A percentile compares a stretch with the other conserved stretches of the same genome.
Evolutionary conservation across 2,888 invertebrate genomes (phyloP).

Genomic region (Aphidius colemani): DNA sequence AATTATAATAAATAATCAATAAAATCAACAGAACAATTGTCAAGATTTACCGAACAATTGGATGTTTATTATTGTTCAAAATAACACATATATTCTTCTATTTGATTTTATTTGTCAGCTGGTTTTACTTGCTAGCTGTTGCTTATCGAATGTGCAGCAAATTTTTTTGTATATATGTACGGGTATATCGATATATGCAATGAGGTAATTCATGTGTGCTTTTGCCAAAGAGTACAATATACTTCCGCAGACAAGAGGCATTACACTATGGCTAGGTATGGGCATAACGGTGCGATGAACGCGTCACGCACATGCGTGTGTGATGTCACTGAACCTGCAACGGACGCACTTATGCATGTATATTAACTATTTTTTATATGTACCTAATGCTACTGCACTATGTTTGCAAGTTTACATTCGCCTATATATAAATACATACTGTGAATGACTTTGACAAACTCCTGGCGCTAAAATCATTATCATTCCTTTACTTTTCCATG

Average conservation of each 20-base stretch:
- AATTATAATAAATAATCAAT: too few species aligned
- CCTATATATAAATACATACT: not conserved
- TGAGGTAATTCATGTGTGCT: not conserved
- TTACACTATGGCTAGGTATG: conserved; percentile 44
- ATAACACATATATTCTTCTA: too few species aligned
- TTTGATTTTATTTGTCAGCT: too few species aligned
- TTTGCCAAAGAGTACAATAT: conserved; percentile 37
- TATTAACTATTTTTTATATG: conserved; percentile 3
- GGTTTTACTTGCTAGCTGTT: too few species aligned
- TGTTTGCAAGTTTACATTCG: too few species aligned
- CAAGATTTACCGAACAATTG: too few species aligned
- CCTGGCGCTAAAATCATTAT: conserved; percentile 10
- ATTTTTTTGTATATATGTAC: not conserved
- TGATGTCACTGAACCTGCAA: conserved; percentile 59
- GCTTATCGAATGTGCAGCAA: not conserved
- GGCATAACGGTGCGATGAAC: conserved; percentile 55
- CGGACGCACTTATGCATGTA: conserved; percentile 25
- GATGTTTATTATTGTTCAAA: too few species aligned
- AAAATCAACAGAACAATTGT: too few species aligned
- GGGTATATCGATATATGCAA: not conserved
- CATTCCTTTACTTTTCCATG: not conserved
- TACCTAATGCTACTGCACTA: not conserved
- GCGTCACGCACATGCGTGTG: conserved; percentile 58
- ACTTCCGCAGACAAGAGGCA: conserved; percentile 44
- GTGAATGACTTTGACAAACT: not conserved